These are phyloP conservation scores for Speoplatyrhinus poulsoni DNA, from an alignment of 2,113 vertebrate species.

Conservation along the genomic window DNA sequence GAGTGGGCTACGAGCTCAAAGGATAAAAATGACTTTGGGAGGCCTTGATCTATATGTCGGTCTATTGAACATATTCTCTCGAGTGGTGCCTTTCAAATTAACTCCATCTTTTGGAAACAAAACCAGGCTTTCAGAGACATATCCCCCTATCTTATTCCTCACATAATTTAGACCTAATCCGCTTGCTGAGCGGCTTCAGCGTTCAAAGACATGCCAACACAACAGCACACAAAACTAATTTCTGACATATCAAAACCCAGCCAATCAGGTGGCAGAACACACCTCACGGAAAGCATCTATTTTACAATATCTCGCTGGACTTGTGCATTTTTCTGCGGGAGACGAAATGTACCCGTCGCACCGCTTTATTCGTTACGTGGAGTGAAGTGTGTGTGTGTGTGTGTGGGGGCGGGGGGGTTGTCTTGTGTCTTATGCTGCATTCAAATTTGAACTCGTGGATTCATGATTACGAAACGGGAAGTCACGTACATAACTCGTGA, in stretches of 20 bases:
- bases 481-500: too few relatives aligned
- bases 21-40: slow-evolving; percentile 26
- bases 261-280: neutral
- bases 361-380: neutral
- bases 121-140: slow-evolving; percentile 42
- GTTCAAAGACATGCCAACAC: neutral
- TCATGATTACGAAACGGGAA: too few relatives aligned
- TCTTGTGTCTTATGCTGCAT: too few relatives aligned
- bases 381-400: too few relatives aligned
- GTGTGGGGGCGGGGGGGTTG: neutral
- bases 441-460: too few relatives aligned
- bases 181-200: slow-evolving; percentile 12
- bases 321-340: too few relatives aligned
- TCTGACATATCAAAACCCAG: neutral
- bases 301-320: too few relatives aligned
- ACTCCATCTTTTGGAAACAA: neutral
- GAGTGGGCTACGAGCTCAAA: slow-evolving; percentile 24
- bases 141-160: slow-evolving; percentile 29
- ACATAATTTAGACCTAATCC: slow-evolving; percentile 7
- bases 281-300: too few relatives aligned
- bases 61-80: slow-evolving; percentile 37
- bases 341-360: neutral
- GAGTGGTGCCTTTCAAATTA: slow-evolving; percentile 41
- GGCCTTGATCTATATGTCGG: slow-evolving; percentile 41
- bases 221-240: neutral